Conservation (phyloP, 2,113 vertebrate species). For the Grammomys surdaster region DNA sequence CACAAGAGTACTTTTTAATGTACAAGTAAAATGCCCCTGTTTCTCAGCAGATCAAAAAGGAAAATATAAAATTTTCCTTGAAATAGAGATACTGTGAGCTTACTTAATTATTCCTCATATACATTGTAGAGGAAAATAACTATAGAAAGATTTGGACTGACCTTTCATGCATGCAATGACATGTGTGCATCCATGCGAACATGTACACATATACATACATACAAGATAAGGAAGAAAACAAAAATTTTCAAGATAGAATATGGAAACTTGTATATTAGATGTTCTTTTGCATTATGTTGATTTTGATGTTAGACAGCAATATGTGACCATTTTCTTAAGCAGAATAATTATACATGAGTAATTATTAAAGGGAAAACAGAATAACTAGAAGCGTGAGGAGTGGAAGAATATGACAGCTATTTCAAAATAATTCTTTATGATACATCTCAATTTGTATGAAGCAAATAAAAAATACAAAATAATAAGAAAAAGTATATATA, state of each 20-base stretch:
- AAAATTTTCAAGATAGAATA: background rate
- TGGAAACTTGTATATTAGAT: background rate
- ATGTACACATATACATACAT: background rate
- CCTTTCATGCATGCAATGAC: no score
- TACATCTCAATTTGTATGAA: background rate
- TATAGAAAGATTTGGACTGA: background rate
- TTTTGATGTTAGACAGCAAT: background rate
- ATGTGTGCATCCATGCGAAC: background rate
- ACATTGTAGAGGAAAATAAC: background rate
- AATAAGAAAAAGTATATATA: background rate
- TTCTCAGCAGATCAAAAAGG: background rate
- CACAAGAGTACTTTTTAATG: slow-evolving; percentile 3
- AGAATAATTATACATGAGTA: background rate
- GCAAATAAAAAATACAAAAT: background rate
- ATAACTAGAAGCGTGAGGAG: slow-evolving; percentile 1
- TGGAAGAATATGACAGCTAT: background rate
- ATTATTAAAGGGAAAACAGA: slow-evolving; percentile 29
- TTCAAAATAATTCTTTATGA: slow-evolving; percentile 48
- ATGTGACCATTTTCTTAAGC: slow-evolving; percentile 23
- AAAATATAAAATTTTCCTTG: background rate
- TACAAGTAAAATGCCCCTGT: background rate
- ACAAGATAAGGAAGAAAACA: background rate
- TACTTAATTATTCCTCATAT: background rate
- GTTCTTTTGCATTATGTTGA: background rate
- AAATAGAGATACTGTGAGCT: background rate